Evolutionary conservation across 2,888 invertebrate genomes (phyloP).

Genomic region (Osmoderma eremita): DNA sequence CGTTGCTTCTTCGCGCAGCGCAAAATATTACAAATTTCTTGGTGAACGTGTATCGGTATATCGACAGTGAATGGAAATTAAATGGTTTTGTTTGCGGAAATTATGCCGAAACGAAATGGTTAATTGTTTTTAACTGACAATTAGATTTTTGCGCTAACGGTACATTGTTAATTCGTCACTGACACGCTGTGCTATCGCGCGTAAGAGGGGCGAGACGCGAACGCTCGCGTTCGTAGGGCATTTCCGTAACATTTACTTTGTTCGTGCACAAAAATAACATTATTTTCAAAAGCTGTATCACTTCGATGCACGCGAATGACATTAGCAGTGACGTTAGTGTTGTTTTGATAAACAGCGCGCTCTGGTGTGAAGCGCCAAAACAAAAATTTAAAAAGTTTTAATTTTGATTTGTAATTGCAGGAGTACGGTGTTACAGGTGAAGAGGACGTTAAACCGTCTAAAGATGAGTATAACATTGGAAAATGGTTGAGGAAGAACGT

Average conservation of each 20-base stretch:
- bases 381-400: constrained; percentile 15
- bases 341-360: constrained; percentile 47
- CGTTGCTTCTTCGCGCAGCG: constrained; percentile 44
- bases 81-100: too few species aligned
- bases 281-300: constrained; percentile 24
- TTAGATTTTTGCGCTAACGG: constrained; percentile 31
- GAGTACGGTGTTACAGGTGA: constrained; percentile 64
- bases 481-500: constrained; percentile 95
- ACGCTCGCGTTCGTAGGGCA: neutral
- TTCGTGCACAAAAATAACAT: constrained; percentile 16
- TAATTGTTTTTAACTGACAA: constrained; percentile 21
- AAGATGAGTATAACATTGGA: constrained; percentile 92
- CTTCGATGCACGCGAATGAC: constrained; percentile 27
- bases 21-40: neutral
- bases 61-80: too few species aligned
- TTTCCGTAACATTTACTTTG: constrained; percentile 31
- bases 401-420: constrained; percentile 55
- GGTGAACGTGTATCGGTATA: too few species aligned
- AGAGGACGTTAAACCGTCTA: constrained; percentile 76
- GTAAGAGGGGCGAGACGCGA: neutral
- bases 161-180: constrained; percentile 23
- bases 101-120: neutral
- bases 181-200: constrained; percentile 37
- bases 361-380: constrained; percentile 19
- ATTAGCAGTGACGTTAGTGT: constrained; percentile 42